These are phyloP conservation scores for Homarus gammarus DNA, from an alignment of 2,888 invertebrate species.

Conservation along the genomic window DNA sequence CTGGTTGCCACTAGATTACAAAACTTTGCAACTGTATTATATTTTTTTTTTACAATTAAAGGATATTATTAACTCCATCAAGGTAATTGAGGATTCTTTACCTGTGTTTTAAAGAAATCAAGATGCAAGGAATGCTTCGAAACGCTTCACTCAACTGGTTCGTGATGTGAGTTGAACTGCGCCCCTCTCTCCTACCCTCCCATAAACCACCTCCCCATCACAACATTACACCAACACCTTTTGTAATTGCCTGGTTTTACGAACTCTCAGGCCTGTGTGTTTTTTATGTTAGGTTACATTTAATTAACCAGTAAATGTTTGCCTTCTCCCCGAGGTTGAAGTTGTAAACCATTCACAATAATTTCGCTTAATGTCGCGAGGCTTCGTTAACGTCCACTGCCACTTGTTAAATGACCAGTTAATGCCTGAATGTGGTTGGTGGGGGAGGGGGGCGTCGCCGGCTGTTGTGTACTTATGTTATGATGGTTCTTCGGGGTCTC, in stretches of 20 bases:
- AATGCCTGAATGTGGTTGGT: neutral
- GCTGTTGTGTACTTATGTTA: neutral
- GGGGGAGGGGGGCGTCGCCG: constrained; percentile 5
- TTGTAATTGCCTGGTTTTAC: too few relatives aligned
- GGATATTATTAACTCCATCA: too few relatives aligned
- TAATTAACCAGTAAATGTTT: constrained; percentile 25
- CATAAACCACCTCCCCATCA: neutral
- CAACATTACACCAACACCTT: too few relatives aligned
- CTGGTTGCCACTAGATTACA: too few relatives aligned
- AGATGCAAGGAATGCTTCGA: neutral
- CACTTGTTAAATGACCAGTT: constrained; percentile 30
- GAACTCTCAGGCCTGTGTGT: neutral
- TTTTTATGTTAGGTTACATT: neutral
- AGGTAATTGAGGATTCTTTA: too few relatives aligned
- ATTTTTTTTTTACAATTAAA: too few relatives aligned
- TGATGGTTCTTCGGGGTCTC: too few relatives aligned
- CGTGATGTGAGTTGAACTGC: too few relatives aligned
- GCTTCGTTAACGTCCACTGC: constrained; percentile 8
- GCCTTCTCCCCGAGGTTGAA: neutral
- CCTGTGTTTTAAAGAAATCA: too few relatives aligned
- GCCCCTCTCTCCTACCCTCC: too few relatives aligned
- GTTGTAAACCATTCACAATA: constrained; percentile 31
- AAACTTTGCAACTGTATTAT: too few relatives aligned
- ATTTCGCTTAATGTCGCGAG: constrained; percentile 24
- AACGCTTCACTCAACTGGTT: neutral